Conservation (phyloP, 1,140 invertebrate genomes). For the Streblospio benedicti region DNA sequence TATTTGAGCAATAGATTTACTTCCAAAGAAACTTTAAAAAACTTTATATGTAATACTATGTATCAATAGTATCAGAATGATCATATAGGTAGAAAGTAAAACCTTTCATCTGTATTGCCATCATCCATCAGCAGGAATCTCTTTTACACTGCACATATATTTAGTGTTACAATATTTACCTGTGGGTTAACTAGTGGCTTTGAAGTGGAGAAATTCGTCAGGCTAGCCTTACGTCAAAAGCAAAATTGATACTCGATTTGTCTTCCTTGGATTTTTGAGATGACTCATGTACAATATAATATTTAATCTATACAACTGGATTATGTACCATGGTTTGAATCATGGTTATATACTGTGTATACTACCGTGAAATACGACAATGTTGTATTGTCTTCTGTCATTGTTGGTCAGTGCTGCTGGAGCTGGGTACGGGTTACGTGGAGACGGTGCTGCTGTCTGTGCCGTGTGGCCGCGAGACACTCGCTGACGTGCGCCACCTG, state of each 20-base stretch:
- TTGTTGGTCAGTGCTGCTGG: slow-evolving; percentile 52
- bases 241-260: background rate
- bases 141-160: too few relatives aligned
- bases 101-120: too few relatives aligned
- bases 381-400: background rate
- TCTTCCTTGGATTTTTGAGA: background rate
- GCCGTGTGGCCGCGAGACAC: slow-evolving; percentile 47
- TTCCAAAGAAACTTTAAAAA: too few relatives aligned
- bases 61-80: too few relatives aligned
- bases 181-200: too few relatives aligned
- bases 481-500: slow-evolving; percentile 59
- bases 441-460: slow-evolving; percentile 69
- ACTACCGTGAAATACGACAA: background rate
- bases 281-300: background rate
- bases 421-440: slow-evolving; percentile 57
- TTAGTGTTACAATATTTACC: too few relatives aligned
- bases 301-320: background rate
- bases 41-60: too few relatives aligned
- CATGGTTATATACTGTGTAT: background rate
- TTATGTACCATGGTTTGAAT: background rate
- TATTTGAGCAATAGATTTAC: too few relatives aligned
- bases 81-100: too few relatives aligned
- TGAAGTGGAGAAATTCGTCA: too few relatives aligned
- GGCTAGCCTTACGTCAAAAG: background rate
- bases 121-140: too few relatives aligned